Evolutionary conservation across 2,888 invertebrate species (phyloP).

Genomic region (Pseudococcus jackbeardsleyi): DNA sequence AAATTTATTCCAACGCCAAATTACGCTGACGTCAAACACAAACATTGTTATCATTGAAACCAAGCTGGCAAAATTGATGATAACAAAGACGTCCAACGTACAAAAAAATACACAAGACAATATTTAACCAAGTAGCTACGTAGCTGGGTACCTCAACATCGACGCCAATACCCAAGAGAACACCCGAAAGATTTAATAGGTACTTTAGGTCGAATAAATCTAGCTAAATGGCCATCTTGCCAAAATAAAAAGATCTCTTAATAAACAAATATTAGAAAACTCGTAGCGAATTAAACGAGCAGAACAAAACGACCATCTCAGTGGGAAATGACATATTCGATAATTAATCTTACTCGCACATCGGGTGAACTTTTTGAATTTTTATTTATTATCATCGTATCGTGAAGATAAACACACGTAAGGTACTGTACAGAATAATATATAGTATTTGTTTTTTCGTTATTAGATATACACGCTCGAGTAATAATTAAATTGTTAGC

Average conservation of each 20-base stretch:
- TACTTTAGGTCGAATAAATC: not conserved
- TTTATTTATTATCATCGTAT: not conserved
- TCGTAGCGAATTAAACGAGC: not conserved
- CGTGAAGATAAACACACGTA: not conserved
- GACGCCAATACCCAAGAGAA: not conserved
- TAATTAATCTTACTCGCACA: not conserved
- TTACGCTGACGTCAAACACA: not conserved
- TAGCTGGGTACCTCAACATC: not conserved
- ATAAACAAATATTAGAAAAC: not conserved
- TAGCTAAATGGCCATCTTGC: not conserved
- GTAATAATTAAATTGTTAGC: slow-evolving; percentile 15
- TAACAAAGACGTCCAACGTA: not conserved
- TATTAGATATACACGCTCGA: not conserved
- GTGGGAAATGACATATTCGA: not conserved
- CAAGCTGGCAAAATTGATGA: not conserved
- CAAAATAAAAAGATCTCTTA: not conserved
- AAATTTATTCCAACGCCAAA: not conserved
- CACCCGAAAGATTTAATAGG: not conserved
- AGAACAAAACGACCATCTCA: not conserved
- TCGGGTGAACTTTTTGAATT: not conserved
- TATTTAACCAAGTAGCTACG: not conserved
- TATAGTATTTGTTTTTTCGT: not conserved
- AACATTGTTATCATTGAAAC: slow-evolving; percentile 1
- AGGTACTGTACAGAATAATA: not conserved
- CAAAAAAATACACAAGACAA: not conserved